Conservation (phyloP, 1,140 invertebrate genomes). For the Phthorimaea operculella region DNA sequence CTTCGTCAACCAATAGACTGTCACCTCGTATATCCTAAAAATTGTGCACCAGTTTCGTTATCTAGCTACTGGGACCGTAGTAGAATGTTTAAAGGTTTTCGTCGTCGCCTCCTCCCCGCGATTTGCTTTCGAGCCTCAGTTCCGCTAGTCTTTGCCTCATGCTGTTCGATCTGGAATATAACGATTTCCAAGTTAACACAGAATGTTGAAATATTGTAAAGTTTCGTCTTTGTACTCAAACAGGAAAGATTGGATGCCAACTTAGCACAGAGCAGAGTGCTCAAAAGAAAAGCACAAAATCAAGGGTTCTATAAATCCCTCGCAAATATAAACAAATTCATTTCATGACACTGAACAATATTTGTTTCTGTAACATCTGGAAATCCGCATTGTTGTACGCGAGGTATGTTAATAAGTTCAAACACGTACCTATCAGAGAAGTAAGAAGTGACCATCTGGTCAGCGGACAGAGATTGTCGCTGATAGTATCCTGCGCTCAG, state of each 20-base stretch:
- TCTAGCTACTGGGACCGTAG: constrained; percentile 10
- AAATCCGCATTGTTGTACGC: too few species aligned
- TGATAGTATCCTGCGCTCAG: constrained; percentile 56
- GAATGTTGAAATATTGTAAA: too few species aligned
- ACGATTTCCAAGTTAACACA: not conserved
- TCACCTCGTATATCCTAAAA: constrained; percentile 7
- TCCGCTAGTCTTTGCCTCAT: constrained; percentile 56
- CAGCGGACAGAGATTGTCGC: constrained; percentile 57
- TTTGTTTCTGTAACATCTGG: too few species aligned
- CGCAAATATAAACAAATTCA: too few species aligned
- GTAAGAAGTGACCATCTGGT: constrained; percentile 53
- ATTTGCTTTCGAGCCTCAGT: constrained; percentile 53
- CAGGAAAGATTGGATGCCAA: too few species aligned
- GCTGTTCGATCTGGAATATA: constrained; percentile 50
- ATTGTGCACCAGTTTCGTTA: constrained; percentile 29
- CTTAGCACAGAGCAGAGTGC: too few species aligned
- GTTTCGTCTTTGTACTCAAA: too few species aligned
- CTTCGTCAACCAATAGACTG: not conserved
- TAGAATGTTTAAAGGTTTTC: constrained; percentile 30
- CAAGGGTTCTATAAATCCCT: too few species aligned
- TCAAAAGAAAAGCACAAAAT: too few species aligned
- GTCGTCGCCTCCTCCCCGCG: constrained; percentile 50
- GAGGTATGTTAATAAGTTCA: too few species aligned
- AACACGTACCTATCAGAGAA: constrained; percentile 47
- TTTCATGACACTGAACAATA: too few species aligned